Evolutionary conservation across 2,113 vertebrate species (phyloP).

Genomic region (Pipa parva): DNA sequence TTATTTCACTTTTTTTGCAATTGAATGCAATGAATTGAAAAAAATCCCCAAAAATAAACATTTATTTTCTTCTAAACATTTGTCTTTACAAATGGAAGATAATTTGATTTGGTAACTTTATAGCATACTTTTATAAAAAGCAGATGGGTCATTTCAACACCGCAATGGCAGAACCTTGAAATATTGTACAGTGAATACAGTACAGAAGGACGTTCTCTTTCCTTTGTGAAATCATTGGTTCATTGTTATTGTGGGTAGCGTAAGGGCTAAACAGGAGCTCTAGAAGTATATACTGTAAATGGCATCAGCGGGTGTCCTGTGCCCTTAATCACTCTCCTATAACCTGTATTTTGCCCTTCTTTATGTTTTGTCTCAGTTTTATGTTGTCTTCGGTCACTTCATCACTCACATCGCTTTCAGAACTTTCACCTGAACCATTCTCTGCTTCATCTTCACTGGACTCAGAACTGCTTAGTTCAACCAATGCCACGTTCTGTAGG

Average conservation of each 20-base stretch:
- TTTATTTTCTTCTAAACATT: too few species aligned
- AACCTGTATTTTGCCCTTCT: slow-evolving; percentile 76
- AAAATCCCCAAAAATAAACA: too few species aligned
- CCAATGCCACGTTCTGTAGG: slow-evolving; percentile 78
- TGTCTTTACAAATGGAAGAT: too few species aligned
- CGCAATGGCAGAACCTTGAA: slow-evolving; percentile 1
- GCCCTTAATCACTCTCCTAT: slow-evolving; percentile 52
- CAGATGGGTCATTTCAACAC: slow-evolving; percentile 23
- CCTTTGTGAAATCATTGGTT: too few species aligned
- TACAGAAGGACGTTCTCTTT: background rate
- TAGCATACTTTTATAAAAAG: slow-evolving; percentile 34
- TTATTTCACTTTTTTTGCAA: too few species aligned
- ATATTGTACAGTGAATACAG: slow-evolving; percentile 11
- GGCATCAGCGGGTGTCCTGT: background rate
- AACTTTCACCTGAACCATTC: slow-evolving; percentile 53
- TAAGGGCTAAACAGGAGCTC: too few species aligned
- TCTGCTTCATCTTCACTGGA: slow-evolving; percentile 56
- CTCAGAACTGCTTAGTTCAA: slow-evolving; percentile 72
- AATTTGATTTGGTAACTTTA: too few species aligned
- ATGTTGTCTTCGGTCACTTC: slow-evolving; percentile 74
- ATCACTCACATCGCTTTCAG: slow-evolving; percentile 51
- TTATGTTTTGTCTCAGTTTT: slow-evolving; percentile 62
- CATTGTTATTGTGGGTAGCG: too few species aligned
- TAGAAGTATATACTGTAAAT: background rate
- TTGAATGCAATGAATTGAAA: too few species aligned